Evolutionary conservation across 30 jellyfish, hydroid and myxozoan species (phyloP).

Genomic region (Calvadosia cruxmelitensis): DNA sequence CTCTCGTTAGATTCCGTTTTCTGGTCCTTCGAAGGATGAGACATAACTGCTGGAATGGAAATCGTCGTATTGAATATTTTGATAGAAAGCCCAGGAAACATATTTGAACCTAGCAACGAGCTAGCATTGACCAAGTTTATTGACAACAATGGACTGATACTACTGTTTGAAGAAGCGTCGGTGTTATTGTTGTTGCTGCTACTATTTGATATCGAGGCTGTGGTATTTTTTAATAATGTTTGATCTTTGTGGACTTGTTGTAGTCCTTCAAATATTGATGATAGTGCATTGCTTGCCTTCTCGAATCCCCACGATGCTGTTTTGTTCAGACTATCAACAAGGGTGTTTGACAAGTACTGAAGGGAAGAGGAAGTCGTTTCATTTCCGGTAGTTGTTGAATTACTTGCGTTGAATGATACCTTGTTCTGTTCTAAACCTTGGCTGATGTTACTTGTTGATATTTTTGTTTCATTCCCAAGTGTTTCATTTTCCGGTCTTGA

Average conservation of each 20-base stretch:
- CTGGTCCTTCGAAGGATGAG: background rate
- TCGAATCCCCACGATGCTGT: background rate
- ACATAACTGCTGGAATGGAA: background rate
- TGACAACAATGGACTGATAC: background rate
- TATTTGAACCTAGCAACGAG: background rate
- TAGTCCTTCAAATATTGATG: background rate
- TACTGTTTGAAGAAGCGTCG: background rate
- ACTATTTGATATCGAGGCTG: background rate
- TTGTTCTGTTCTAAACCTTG: background rate
- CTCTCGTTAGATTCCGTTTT: background rate
- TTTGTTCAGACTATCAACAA: background rate
- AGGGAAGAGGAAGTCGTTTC: background rate
- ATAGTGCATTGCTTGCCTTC: background rate
- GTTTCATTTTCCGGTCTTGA: slow-evolving; percentile 18
- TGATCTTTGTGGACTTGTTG: no score
- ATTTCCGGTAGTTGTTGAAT: slow-evolving; percentile 3
- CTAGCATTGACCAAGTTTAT: background rate
- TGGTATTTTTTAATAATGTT: no score
- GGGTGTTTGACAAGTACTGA: background rate
- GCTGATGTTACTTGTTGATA: slow-evolving; percentile 26
- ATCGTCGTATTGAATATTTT: background rate
- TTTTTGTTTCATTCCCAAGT: slow-evolving; percentile 32
- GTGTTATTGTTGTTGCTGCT: no score
- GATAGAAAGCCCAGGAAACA: background rate
- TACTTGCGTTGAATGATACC: background rate